These are phyloP conservation scores for Chrysolina oricalcia DNA, from an alignment of 2,888 invertebrate genomes.

Conservation along the genomic window DNA sequence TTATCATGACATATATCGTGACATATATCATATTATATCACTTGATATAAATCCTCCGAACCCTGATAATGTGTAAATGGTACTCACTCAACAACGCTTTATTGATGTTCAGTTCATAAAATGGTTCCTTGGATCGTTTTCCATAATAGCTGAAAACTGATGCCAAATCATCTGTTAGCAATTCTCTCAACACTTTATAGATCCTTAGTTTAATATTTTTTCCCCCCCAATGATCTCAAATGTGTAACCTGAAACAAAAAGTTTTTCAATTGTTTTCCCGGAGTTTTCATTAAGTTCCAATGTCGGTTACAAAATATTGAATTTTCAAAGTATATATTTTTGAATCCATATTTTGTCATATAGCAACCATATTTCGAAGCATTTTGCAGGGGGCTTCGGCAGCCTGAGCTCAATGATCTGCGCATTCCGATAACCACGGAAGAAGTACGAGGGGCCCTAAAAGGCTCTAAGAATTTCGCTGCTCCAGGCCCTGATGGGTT, in stretches of 20 bases:
- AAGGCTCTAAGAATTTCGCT: no score
- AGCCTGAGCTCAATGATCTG: no score
- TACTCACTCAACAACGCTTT: slow-evolving; percentile 32
- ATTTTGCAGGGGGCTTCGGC: no score
- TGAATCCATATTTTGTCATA: no score
- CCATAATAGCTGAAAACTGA: slow-evolving; percentile 33
- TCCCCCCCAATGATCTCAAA: slow-evolving; percentile 31
- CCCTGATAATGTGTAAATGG: slow-evolving; percentile 24
- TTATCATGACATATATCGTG: no score
- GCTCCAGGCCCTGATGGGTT: no score
- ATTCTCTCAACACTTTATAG: slow-evolving; percentile 29
- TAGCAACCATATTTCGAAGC: neutral
- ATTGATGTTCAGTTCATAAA: slow-evolving; percentile 25
- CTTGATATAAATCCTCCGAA: no score
- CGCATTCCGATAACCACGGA: no score
- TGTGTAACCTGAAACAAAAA: slow-evolving; percentile 26
- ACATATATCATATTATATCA: no score
- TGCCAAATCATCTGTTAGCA: slow-evolving; percentile 28
- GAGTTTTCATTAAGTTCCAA: slow-evolving; percentile 1
- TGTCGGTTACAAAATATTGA: slow-evolving; percentile 1
- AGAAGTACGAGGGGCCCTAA: no score
- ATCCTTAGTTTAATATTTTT: slow-evolving; percentile 26
- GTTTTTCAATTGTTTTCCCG: slow-evolving; percentile 5
- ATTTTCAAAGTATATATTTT: no score
- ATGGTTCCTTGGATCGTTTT: slow-evolving; percentile 19